These are phyloP conservation scores for Carassius gibelio DNA, from an alignment of 2,113 vertebrate species.

Conservation along the genomic window DNA sequence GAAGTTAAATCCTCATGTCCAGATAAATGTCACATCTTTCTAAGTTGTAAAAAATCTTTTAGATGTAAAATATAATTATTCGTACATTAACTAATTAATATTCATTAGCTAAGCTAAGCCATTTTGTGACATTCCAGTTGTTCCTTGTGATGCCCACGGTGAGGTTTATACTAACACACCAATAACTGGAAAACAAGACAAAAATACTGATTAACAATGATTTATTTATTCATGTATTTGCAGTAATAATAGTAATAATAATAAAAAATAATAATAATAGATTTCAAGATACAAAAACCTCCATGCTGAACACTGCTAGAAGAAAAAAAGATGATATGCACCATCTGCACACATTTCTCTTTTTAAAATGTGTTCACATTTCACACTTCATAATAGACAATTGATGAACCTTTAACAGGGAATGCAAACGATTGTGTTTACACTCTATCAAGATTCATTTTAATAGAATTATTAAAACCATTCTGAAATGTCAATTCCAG, in stretches of 20 bases:
- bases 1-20: too few relatives aligned
- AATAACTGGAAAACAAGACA: neutral
- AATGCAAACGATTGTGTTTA: constrained; percentile 13
- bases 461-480: neutral
- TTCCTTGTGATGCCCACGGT: neutral
- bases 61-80: too few relatives aligned
- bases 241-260: too few relatives aligned
- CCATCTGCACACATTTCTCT: neutral
- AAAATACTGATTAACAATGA: neutral
- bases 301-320: too few relatives aligned
- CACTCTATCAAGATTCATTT: neutral
- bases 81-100: neutral
- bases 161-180: neutral
- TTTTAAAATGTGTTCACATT: constrained; percentile 27
- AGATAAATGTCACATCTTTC: too few relatives aligned
- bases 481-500: neutral
- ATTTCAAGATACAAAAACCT: too few relatives aligned
- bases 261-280: too few relatives aligned
- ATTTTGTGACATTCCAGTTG: neutral
- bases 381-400: neutral
- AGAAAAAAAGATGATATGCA: neutral
- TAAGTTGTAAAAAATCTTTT: too few relatives aligned
- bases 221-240: too few relatives aligned
- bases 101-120: neutral
- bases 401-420: neutral